Conservation (phyloP, 2,113 vertebrate species). For the Grus americana region DNA sequence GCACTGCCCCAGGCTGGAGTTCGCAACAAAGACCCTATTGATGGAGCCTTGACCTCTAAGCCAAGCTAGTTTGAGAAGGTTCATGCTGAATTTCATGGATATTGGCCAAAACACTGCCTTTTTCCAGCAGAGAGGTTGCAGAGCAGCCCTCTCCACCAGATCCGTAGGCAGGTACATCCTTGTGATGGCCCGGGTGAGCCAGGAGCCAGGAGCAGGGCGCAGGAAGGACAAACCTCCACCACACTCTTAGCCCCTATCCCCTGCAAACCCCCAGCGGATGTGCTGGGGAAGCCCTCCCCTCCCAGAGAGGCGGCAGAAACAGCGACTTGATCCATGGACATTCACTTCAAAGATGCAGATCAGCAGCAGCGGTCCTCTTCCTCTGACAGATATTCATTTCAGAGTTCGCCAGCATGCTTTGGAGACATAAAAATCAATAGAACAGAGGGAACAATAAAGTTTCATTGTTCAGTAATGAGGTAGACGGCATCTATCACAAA, state of each 20-base stretch:
- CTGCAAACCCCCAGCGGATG: rapidly evolving
- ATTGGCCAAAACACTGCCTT: neutral
- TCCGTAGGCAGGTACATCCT: neutral
- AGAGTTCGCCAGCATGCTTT: slow-evolving; percentile 29
- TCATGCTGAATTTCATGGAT: neutral
- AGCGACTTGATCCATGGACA: neutral
- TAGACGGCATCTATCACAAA: slow-evolving; percentile 53
- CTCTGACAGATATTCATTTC: slow-evolving; percentile 66
- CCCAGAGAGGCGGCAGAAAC: rapidly evolving
- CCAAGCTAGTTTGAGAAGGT: neutral
- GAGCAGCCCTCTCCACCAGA: neutral
- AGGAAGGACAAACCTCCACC: neutral
- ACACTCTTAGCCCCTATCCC: neutral
- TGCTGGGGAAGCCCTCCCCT: neutral
- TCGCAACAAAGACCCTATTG: neutral
- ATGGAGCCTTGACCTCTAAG: neutral
- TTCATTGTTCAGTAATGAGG: slow-evolving; percentile 65
- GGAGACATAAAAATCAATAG: slow-evolving; percentile 70
- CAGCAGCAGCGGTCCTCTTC: neutral
- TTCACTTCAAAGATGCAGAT: slow-evolving; percentile 16
- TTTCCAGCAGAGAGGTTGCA: neutral
- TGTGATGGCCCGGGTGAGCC: rapidly evolving
- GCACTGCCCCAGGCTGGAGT: neutral
- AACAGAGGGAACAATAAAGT: slow-evolving; percentile 67
- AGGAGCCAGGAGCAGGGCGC: neutral